Evolutionary conservation across 2,888 invertebrate genomes (phyloP).

Genomic region (Lamellibrachia satsuma): DNA sequence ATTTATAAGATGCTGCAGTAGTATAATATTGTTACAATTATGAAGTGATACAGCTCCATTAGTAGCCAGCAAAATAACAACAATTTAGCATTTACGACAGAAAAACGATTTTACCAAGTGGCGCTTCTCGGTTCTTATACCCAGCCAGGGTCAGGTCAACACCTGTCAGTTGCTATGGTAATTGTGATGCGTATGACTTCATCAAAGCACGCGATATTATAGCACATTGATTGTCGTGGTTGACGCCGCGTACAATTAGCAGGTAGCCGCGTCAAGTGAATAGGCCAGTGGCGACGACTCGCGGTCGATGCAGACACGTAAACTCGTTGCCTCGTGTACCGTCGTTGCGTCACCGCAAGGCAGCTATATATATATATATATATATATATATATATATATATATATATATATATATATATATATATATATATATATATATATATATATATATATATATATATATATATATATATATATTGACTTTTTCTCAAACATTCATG

Average conservation of each 20-base stretch:
- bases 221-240: background rate
- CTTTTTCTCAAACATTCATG: too few species aligned
- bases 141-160: background rate
- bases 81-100: background rate
- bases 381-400: too few species aligned
- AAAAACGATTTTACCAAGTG: background rate
- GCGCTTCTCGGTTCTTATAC: background rate
- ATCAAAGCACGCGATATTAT: background rate
- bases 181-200: background rate
- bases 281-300: background rate
- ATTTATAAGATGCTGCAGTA: background rate
- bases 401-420: too few species aligned
- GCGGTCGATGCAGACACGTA: too few species aligned
- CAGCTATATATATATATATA: too few species aligned
- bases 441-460: too few species aligned
- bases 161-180: background rate
- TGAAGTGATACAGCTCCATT: background rate
- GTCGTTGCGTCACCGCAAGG: too few species aligned
- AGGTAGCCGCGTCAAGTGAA: background rate
- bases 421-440: too few species aligned
- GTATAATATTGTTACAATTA: background rate
- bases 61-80: background rate
- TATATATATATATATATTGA: too few species aligned
- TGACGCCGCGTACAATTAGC: background rate
- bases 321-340: too few species aligned